Percentiles rank a stretch among this genome's conserved stretches.
Conservation (phyloP, 2,888 invertebrate species). For the Falcaria lacertinaria region DNA sequence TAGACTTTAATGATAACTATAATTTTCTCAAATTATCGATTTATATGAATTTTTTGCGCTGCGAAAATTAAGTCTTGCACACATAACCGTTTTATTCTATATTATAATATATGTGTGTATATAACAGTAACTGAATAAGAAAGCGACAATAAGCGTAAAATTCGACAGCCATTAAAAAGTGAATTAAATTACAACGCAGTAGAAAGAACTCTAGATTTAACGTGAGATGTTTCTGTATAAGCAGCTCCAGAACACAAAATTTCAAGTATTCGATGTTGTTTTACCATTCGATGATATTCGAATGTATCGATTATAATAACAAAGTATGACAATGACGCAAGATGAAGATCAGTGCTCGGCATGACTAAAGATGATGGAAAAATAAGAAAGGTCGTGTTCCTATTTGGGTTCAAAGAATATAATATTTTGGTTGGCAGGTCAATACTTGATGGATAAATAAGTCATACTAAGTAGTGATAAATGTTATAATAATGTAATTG, state of each 20-base stretch:
- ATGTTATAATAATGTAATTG: too few relatives aligned
- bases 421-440: too few relatives aligned
- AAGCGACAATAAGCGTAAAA: slow-evolving; percentile 17
- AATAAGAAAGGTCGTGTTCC: slow-evolving; percentile 23
- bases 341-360: slow-evolving; percentile 22
- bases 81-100: too few relatives aligned
- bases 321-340: slow-evolving; percentile 28
- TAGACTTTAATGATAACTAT: too few relatives aligned
- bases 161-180: slow-evolving; percentile 15
- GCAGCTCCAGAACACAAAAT: too few relatives aligned
- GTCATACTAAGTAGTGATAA: too few relatives aligned
- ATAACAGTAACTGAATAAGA: slow-evolving; percentile 5
- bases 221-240: too few relatives aligned
- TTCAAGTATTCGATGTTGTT: background rate
- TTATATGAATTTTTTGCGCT: too few relatives aligned
- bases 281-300: slow-evolving; percentile 3
- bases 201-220: slow-evolving; percentile 2
- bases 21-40: too few relatives aligned
- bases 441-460: too few relatives aligned
- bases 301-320: slow-evolving; percentile 19
- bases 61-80: too few relatives aligned
- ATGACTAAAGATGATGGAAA: slow-evolving; percentile 14
- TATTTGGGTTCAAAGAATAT: background rate
- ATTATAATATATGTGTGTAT: too few relatives aligned
- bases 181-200: slow-evolving; percentile 5